Evolutionary conservation across 2,888 invertebrate genomes (phyloP).

Genomic region (Tenthredo livida): DNA sequence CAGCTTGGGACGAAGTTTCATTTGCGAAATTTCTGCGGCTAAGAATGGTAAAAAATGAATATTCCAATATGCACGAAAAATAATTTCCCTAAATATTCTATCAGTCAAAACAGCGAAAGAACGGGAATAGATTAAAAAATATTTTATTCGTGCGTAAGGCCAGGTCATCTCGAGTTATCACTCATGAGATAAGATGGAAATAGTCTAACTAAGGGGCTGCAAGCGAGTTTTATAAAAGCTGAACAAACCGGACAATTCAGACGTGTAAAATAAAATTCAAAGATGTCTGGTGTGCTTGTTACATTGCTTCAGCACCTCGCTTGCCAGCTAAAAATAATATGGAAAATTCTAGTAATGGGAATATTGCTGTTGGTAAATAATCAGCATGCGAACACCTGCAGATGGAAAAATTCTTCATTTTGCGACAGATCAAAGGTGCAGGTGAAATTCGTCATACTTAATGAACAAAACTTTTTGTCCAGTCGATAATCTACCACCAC

Average conservation of each 20-base stretch:
- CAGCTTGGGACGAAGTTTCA: not conserved
- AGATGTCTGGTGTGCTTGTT: not conserved
- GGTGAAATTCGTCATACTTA: not conserved
- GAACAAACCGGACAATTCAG: not conserved
- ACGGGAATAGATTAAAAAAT: not conserved
- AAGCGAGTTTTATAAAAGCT: not conserved
- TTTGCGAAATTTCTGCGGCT: constrained; percentile 15
- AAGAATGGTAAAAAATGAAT: not conserved
- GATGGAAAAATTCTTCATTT: not conserved
- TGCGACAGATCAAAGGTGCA: not conserved
- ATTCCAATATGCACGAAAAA: not conserved
- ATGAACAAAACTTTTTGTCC: not conserved
- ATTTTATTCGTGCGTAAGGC: not conserved
- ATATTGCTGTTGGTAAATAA: not conserved
- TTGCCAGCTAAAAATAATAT: not conserved
- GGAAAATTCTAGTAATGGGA: not conserved
- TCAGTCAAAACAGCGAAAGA: not conserved
- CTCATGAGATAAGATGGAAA: not conserved
- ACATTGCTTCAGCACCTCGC: constrained; percentile 20
- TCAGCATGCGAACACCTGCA: not conserved
- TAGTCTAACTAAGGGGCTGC: not conserved
- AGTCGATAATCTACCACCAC: not conserved
- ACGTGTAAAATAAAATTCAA: not conserved
- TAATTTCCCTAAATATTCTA: not conserved
- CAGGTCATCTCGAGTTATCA: constrained; percentile 20